Base-by-base conservation (phyloP, 2,888 invertebrate species). In the Malthinus flaveolus region DNA sequence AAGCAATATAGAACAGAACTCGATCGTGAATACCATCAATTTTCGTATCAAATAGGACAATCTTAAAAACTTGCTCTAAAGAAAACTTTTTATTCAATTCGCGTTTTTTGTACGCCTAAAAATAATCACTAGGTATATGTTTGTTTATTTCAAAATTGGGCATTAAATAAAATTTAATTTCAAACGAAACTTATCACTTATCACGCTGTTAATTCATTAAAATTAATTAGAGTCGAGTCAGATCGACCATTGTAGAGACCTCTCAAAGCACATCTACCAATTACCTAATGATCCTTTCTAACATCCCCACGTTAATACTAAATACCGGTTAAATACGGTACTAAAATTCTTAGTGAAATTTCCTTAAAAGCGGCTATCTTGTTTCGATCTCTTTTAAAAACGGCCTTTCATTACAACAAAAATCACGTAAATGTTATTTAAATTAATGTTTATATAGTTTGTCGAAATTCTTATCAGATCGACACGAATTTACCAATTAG, bases 221-320 rank as follows among this genome's bases (percentile, higher is more conserved):
- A 49, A 56, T 49, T 49, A 42, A 42, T 49, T 48, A 48, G 48
- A 49, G 31, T 34, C 39, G 37, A 46, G 55, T 45, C 32, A 39
- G 48, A 48, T 33, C 48, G 39, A 23, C 39, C 23, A 48, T 48
- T 54, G 54, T 48, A 36, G 23, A 23, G 32, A 15, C 44, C 56
- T 34, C 13, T 45, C 56, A 44, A 49, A 49, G 47, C 49, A 36
- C 36, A 31, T 44, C 23, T 33, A 37, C 33, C 49, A 55, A 55
- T 55, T 55, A 55, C 55, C 44, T 55, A 55, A 55, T 55, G 55
- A 55, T 56, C 49, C 49, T 49, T 44, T 36, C 42, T 44, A 56
- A 45, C 45, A 49, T 49, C 36, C 32, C 56, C 44, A 49, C 53
- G 53, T 53, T 50, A 50, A 50, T 33, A 42, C 45, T 37, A 46